Evolutionary conservation across 2,888 invertebrate species (phyloP).

Genomic region (Phengaris alcon): DNA sequence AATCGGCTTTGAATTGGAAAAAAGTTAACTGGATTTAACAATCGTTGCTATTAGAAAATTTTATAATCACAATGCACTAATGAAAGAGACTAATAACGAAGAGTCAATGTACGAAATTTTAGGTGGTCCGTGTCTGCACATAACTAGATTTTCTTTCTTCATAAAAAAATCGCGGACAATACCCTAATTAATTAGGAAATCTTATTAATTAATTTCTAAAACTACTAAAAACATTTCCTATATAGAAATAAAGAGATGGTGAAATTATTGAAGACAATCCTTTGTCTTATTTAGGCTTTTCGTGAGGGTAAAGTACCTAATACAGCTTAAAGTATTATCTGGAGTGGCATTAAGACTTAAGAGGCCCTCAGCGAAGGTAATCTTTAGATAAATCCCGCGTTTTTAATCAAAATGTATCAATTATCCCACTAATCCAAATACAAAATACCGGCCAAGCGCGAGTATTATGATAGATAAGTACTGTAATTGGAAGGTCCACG

Average conservation of each 20-base stretch:
- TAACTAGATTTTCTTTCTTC: too few species aligned
- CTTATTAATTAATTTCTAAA: background rate
- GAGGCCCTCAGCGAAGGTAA: background rate
- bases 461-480: too few species aligned
- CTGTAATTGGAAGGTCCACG: too few species aligned
- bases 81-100: too few species aligned
- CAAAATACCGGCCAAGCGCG: background rate
- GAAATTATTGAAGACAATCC: background rate
- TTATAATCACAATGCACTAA: too few species aligned
- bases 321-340: slow-evolving; percentile 12
- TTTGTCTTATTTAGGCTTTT: background rate
- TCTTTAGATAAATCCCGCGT: background rate
- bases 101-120: too few species aligned
- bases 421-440: background rate
- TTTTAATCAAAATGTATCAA: background rate
- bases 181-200: background rate
- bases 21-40: too few species aligned
- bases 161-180: background rate
- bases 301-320: background rate
- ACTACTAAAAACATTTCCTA: background rate
- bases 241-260: background rate
- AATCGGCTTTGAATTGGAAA: too few species aligned
- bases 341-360: background rate
- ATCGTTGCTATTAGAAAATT: too few species aligned
- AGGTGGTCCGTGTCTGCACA: too few species aligned